These are phyloP conservation scores for Lymantria dispar DNA, from an alignment of 2,888 invertebrate species.

Conservation along the genomic window DNA sequence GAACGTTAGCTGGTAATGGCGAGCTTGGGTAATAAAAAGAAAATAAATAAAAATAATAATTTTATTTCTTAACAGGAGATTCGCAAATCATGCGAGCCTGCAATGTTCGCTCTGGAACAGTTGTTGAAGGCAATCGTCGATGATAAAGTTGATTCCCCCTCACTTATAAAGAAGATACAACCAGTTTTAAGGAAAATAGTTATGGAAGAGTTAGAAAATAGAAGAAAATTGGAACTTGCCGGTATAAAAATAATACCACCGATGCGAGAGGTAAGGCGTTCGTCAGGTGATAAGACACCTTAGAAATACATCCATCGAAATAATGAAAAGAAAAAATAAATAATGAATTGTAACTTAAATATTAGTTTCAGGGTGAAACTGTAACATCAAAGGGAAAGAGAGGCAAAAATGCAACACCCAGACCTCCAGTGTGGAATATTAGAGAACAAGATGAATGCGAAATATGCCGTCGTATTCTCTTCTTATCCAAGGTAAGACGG, in stretches of 20 bases:
- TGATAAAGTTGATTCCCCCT: constrained; percentile 79
- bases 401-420: neutral
- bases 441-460: constrained; percentile 5
- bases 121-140: constrained; percentile 88
- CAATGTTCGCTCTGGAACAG: constrained; percentile 94
- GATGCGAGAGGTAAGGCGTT: too few relatives aligned
- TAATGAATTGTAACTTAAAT: neutral
- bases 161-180: constrained; percentile 84
- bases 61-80: constrained; percentile 83
- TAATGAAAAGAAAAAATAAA: too few relatives aligned
- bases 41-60: neutral
- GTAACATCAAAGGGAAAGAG: neutral
- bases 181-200: constrained; percentile 67
- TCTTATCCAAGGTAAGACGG: constrained; percentile 1
- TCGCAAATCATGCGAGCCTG: constrained; percentile 92
- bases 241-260: too few relatives aligned
- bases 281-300: too few relatives aligned
- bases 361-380: neutral
- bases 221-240: constrained; percentile 7
- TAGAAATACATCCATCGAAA: too few relatives aligned
- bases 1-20: neutral
- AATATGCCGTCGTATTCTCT: constrained; percentile 1
- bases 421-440: neutral
- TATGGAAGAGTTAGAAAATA: constrained; percentile 29
- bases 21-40: neutral